These are phyloP conservation scores for Hephaestus fuliginosus DNA, from an alignment of 2,797 vertebrate genomes.

Conservation along the genomic window DNA sequence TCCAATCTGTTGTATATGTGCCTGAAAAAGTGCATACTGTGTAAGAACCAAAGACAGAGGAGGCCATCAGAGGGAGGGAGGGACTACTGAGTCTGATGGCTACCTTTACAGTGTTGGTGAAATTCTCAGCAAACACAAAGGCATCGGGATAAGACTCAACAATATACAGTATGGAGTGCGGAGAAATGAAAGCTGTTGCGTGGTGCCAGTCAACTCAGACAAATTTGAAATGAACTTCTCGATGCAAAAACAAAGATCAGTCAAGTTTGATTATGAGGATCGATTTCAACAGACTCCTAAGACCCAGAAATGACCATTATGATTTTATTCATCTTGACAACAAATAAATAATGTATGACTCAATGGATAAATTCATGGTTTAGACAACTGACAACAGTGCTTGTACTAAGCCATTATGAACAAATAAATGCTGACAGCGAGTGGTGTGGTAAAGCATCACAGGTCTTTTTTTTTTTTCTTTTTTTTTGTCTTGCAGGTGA, in stretches of 20 bases:
- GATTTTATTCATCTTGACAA: constrained; percentile 75
- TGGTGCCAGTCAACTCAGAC: constrained; percentile 47
- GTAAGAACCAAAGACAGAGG: constrained; percentile 72
- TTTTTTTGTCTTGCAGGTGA: constrained; percentile 77
- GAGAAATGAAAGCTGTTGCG: constrained; percentile 46
- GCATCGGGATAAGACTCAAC: constrained; percentile 56
- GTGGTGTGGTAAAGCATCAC: constrained; percentile 83
- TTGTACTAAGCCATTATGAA: constrained; percentile 80
- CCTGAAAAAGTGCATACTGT: constrained; percentile 83
- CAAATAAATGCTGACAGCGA: constrained; percentile 81
- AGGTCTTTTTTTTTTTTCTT: constrained; percentile 62
- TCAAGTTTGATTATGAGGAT: constrained; percentile 58
- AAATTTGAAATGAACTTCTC: constrained; percentile 40
- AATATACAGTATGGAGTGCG: constrained; percentile 56
- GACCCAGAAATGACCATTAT: constrained; percentile 64
- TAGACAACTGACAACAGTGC: constrained; percentile 81
- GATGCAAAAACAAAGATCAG: constrained; percentile 42
- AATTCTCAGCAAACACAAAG: constrained; percentile 71
- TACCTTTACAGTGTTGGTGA: constrained; percentile 80
- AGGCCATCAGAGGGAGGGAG: constrained; percentile 63
- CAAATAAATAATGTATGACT: constrained; percentile 80
- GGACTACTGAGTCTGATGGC: constrained; percentile 60
- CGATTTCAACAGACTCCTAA: constrained; percentile 57
- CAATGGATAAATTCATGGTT: constrained; percentile 74
- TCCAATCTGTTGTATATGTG: constrained; percentile 82